Base-by-base conservation (phyloP, 1,140 invertebrate genomes). In the Venturia canescens region DNA sequence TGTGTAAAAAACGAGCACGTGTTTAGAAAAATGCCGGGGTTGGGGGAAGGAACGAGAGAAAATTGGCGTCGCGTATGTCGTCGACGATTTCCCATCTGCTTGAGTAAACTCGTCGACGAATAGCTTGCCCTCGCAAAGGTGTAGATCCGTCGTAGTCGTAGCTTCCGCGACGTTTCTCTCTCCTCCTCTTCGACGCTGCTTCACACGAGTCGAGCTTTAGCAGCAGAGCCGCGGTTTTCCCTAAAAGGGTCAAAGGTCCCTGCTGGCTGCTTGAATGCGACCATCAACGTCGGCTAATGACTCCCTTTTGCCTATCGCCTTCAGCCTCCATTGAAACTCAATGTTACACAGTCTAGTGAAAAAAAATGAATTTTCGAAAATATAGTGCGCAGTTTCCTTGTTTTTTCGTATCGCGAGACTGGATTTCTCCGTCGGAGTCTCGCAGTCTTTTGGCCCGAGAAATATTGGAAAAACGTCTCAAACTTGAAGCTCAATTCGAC, bases 31-130 rank as follows among this genome's bases (percentile, higher is more conserved):
- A 78, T 21, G 72, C 50, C 50, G 79, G 67, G 74, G 79, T 48
- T 72, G 67, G 50, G 29, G 81, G 44, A 63, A 79, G 75, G 81
- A 34, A 63, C 78, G 75, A 63, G 9, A 69, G 48, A 70, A 84
- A 70, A 69, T 80, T 57, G 53, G 3, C 53, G 53, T 57, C 21
- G 18, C 13, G 60, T 63, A 63, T 63, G 71, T 84, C 21, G 48
- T 29, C 67, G 77, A 57, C 11, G 63, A 34, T 63, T 60, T 80
- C 77, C 84, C 83, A 87, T 87, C 81, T 86, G 26, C 84, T 83
- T 87, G 82, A 66, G 86, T 82, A 87, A 87, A 87, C 86, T 81
- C 26, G 80, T 67, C 69, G 80, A 70, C 82, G 76, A 74, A 83
- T 82, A 82, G 79, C 75, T 60, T 13, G 71, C 38, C 57, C 63